A percentile compares a stretch with the other conserved stretches of the same genome.
phyloP scores from a whole-genome alignment of 2,888 invertebrate species.

The Diplolepis rosae region DNA sequence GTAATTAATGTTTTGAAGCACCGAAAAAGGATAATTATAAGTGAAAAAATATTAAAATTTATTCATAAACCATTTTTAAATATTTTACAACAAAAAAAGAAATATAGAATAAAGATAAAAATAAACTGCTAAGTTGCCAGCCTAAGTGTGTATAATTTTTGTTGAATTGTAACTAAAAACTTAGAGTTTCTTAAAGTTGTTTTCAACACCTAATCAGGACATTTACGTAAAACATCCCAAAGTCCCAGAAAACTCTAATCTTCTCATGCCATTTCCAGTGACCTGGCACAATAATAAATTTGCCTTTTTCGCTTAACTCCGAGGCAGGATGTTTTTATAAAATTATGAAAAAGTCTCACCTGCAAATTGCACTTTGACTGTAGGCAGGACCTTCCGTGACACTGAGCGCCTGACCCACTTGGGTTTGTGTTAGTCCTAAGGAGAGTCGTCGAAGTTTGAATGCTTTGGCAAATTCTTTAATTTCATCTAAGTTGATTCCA shows the following conservation, averaged over 20 bases:
- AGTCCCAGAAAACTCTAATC: background rate
- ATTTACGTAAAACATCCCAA: too few relatives aligned
- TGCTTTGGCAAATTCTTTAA: constrained; percentile 98
- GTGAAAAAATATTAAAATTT: too few relatives aligned
- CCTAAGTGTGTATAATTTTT: background rate
- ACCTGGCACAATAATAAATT: constrained; percentile 65
- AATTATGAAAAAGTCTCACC: constrained; percentile 77
- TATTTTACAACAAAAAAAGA: background rate
- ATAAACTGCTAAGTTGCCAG: background rate
- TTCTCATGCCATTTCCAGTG: constrained; percentile 67
- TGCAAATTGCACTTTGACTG: constrained; percentile 99
- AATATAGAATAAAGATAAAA: too few relatives aligned
- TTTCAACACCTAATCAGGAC: background rate
- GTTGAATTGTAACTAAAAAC: background rate
- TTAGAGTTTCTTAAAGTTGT: background rate
- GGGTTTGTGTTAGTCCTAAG: constrained; percentile 95
- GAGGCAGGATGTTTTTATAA: background rate
- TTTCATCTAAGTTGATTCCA: constrained; percentile 97
- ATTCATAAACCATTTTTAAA: too few relatives aligned
- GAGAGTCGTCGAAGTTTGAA: constrained; percentile 95
- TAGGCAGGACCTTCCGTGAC: constrained; percentile 98
- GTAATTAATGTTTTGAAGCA: background rate
- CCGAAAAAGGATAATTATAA: background rate
- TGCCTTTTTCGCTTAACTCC: constrained; percentile 44
- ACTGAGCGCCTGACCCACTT: constrained; percentile 97